A percentile compares a stretch with the other conserved stretches of the same genome.
Conservation (phyloP, 2,888 invertebrate genomes). For the Bugula neritina region DNA sequence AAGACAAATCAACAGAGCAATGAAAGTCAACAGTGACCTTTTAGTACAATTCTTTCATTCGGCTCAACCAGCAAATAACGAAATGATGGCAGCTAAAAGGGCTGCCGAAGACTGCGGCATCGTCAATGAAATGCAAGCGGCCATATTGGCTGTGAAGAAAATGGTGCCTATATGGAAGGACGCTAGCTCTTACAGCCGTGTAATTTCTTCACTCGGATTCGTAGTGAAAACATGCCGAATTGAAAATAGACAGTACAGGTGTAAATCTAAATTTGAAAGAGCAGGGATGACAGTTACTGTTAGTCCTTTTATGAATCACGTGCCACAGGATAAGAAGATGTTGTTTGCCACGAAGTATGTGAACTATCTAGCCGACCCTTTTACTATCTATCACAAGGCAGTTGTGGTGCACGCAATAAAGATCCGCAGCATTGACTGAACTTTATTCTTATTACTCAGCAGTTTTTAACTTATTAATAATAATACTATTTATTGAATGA, state of each 20-base stretch:
- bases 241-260: not conserved
- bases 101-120: conserved; percentile 24
- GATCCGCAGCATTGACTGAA: not conserved
- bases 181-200: not conserved
- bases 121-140: not conserved
- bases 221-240: not conserved
- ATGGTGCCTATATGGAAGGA: conserved; percentile 20
- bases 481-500: too few species aligned
- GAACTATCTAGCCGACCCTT: conserved; percentile 19
- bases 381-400: conserved; percentile 21
- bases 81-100: conserved; percentile 20
- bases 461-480: too few species aligned
- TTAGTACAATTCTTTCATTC: conserved; percentile 26
- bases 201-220: conserved; percentile 4
- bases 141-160: not conserved
- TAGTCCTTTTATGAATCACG: conserved; percentile 19
- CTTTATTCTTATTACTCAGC: too few species aligned
- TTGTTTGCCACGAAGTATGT: conserved; percentile 18
- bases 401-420: conserved; percentile 25
- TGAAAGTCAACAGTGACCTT: conserved; percentile 1
- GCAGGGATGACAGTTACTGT: conserved; percentile 26
- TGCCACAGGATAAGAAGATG: conserved; percentile 11
- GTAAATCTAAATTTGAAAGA: conserved; percentile 13
- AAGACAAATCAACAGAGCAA: not conserved
- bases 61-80: not conserved